Percentiles rank a stretch among this genome's conserved stretches.
phyloP scores from a whole-genome alignment of 2,888 invertebrate species.

The Acanthosepion pharaonis region DNA sequence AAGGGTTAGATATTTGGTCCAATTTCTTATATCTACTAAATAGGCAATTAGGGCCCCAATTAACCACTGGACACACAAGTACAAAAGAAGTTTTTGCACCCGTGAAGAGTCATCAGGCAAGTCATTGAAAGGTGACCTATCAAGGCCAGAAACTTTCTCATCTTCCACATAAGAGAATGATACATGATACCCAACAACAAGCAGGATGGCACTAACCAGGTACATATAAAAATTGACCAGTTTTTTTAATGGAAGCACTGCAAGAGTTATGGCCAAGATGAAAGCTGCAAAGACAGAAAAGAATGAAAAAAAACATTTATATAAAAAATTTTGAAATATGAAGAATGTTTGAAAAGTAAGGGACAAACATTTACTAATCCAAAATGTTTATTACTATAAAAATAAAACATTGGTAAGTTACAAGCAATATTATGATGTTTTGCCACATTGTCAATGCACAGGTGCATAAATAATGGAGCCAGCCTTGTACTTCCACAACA shows the following conservation, averaged over 20 bases:
- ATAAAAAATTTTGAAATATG: neutral
- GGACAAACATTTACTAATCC: no score
- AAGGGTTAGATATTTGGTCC: conserved; percentile 73
- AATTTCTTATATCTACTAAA: conserved; percentile 74
- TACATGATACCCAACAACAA: conserved; percentile 75
- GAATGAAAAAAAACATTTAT: neutral
- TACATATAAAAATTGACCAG: conserved; percentile 77
- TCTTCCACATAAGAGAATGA: conserved; percentile 75
- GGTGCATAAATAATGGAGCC: no score
- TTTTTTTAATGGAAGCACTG: conserved; percentile 76
- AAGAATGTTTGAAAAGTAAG: neutral
- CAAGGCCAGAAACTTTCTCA: conserved; percentile 58
- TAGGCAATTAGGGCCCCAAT: conserved; percentile 72
- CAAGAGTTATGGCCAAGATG: conserved; percentile 75
- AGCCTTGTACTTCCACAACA: no score
- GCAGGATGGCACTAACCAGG: conserved; percentile 74
- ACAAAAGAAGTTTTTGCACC: conserved; percentile 69
- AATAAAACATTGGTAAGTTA: no score
- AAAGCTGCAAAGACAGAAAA: conserved; percentile 73
- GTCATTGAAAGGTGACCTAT: conserved; percentile 54
- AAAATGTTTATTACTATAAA: no score
- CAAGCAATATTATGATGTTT: no score
- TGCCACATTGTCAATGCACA: no score
- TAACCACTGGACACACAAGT: conserved; percentile 71
- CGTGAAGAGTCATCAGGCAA: conserved; percentile 64